A percentile compares a stretch with the other conserved stretches of the same genome.
Evolutionary conservation across 2,888 invertebrate genomes (phyloP).

Genomic region (Lamproptera curius): DNA sequence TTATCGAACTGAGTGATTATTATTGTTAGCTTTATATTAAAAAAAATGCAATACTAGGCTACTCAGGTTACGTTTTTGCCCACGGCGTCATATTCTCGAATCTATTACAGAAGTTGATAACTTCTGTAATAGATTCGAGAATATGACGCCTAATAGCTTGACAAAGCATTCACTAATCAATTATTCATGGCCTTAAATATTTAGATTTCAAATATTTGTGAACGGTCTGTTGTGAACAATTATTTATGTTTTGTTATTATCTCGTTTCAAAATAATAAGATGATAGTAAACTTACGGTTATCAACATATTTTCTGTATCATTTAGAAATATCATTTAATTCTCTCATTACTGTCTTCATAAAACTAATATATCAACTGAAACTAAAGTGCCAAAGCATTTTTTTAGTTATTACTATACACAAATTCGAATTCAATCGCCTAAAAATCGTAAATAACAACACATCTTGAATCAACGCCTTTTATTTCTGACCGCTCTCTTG

Average conservation of each 20-base stretch:
- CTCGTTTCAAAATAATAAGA: not conserved
- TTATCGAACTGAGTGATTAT: too few species aligned
- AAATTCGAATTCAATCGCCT: too few species aligned
- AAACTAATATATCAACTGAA: not conserved
- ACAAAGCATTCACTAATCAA: conserved; percentile 18
- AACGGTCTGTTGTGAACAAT: not conserved
- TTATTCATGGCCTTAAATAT: conserved; percentile 15
- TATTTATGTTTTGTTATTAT: not conserved
- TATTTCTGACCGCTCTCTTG: not conserved
- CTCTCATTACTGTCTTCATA: not conserved
- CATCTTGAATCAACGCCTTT: not conserved
- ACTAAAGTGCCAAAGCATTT: not conserved
- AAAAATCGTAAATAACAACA: not conserved
- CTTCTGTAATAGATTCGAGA: too few species aligned
- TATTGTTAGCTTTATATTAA: too few species aligned
- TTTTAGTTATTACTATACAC: too few species aligned
- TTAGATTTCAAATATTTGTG: too few species aligned
- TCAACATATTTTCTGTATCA: not conserved
- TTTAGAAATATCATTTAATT: not conserved
- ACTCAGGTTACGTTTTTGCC: too few species aligned
- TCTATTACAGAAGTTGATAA: too few species aligned
- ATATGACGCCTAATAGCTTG: too few species aligned
- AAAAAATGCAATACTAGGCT: too few species aligned
- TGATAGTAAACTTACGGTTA: not conserved
- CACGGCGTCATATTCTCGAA: too few species aligned